A percentile compares a stretch with the other conserved stretches of the same genome.
Conservation (phyloP, 2,888 invertebrate species). For the Dione juno region DNA sequence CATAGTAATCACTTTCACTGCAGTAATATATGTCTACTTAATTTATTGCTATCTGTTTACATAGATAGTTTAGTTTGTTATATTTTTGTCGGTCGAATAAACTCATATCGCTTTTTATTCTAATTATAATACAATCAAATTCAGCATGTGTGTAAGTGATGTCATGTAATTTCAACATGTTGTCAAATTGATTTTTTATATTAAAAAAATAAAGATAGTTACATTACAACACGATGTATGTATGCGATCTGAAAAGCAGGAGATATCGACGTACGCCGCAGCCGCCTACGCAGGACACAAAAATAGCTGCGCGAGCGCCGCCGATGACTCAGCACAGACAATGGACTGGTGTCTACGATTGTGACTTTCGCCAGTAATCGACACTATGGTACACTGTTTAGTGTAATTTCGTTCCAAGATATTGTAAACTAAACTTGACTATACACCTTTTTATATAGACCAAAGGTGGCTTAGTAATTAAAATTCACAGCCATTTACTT, state of each 20-base stretch:
- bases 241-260: slow-evolving; percentile 57
- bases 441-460: not conserved
- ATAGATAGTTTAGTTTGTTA: slow-evolving; percentile 1
- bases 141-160: not conserved
- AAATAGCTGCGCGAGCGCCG: slow-evolving; percentile 77
- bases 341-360: slow-evolving; percentile 69
- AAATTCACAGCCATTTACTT: not conserved
- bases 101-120: not conserved
- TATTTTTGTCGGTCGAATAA: slow-evolving; percentile 20
- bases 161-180: too few species aligned
- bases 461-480: not conserved
- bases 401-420: not conserved
- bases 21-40: not conserved
- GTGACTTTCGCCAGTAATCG: slow-evolving; percentile 66
- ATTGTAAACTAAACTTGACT: not conserved
- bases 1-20: slow-evolving; percentile 12
- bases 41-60: not conserved
- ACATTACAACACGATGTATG: slow-evolving; percentile 51
- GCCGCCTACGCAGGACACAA: slow-evolving; percentile 67
- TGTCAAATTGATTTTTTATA: too few species aligned
- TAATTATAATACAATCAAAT: not conserved
- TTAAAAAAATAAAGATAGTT: not conserved
- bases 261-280: slow-evolving; percentile 52
- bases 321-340: slow-evolving; percentile 77
- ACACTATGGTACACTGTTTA: slow-evolving; percentile 29